These are phyloP conservation scores for Drosophila arizonae DNA, from an alignment of 1,140 invertebrate species.

Conservation along the genomic window DNA sequence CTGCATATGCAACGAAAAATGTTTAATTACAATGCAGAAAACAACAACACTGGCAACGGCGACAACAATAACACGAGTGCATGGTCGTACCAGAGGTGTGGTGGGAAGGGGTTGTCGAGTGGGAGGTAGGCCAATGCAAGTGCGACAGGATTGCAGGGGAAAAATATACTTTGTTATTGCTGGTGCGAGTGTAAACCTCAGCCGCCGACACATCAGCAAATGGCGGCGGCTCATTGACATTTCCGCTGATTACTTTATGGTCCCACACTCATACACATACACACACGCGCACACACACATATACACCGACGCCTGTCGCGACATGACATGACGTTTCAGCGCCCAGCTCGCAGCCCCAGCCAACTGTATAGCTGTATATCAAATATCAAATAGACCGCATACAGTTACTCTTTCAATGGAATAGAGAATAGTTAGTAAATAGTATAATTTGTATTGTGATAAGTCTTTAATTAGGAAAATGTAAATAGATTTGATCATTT, in stretches of 20 bases:
- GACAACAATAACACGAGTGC: slow-evolving; percentile 32
- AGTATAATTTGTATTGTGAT: no score
- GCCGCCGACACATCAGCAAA: slow-evolving; percentile 77
- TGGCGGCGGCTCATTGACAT: slow-evolving; percentile 78
- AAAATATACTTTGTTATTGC: slow-evolving; percentile 51
- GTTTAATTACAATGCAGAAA: slow-evolving; percentile 71
- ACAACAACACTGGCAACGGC: slow-evolving; percentile 40
- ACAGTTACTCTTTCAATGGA: background rate
- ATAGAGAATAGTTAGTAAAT: no score
- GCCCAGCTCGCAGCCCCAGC: slow-evolving; percentile 16
- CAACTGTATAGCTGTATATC: background rate
- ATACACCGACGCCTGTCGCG: slow-evolving; percentile 62
- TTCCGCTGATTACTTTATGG: slow-evolving; percentile 81
- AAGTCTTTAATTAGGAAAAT: no score
- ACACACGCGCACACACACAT: slow-evolving; percentile 19
- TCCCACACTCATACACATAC: slow-evolving; percentile 28
- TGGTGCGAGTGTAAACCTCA: slow-evolving; percentile 71
- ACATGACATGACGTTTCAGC: slow-evolving; percentile 74
- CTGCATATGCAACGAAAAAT: slow-evolving; percentile 65
- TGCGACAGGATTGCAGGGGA: background rate
- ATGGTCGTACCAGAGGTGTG: background rate
- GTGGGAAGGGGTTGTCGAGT: background rate
- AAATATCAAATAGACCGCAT: background rate
- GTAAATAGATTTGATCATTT: no score
- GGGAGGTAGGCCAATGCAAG: background rate